Conservation (phyloP, 1,140 invertebrate genomes). For the Drosophila grimshawi region DNA sequence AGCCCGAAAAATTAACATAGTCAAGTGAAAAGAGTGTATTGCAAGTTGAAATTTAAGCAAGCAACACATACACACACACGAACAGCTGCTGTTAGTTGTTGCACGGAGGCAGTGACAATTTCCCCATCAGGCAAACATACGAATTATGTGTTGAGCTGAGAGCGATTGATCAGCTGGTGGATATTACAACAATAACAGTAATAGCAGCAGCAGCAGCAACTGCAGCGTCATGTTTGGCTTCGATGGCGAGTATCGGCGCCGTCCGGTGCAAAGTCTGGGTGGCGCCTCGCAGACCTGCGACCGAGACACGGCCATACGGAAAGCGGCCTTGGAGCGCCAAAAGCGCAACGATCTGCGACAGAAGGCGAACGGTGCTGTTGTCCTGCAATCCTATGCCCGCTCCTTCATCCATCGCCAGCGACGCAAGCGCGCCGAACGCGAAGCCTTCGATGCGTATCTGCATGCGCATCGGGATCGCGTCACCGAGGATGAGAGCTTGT, state of each 20-base stretch:
- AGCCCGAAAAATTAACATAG: constrained; percentile 49
- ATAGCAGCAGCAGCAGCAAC: constrained; percentile 19
- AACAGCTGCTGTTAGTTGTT: constrained; percentile 6
- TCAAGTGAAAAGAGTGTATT: constrained; percentile 23
- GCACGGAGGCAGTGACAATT: neutral
- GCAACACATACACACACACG: neutral
- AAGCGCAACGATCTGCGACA: constrained; percentile 90
- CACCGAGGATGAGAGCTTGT: constrained; percentile 85
- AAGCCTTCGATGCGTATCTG: constrained; percentile 88
- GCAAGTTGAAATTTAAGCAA: constrained; percentile 9
- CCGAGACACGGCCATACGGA: constrained; percentile 90
- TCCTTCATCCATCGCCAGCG: constrained; percentile 90
- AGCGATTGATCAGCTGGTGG: constrained; percentile 45
- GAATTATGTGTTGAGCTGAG: constrained; percentile 46
- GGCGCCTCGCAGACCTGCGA: constrained; percentile 90
- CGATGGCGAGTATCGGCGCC: constrained; percentile 95
- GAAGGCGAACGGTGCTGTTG: constrained; percentile 88
- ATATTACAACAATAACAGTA: constrained; percentile 34
- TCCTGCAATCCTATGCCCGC: constrained; percentile 89
- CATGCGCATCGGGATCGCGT: constrained; percentile 84
- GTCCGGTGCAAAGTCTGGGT: constrained; percentile 95
- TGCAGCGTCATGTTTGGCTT: constrained; percentile 90
- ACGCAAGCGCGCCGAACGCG: constrained; percentile 88
- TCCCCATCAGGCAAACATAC: constrained; percentile 5
- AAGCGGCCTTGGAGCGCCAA: constrained; percentile 91